Evolutionary conservation across 2,113 vertebrate genomes (phyloP), one percentile per base, ranked within the genome.

Genomic region (Prunella fulvescens): DNA sequence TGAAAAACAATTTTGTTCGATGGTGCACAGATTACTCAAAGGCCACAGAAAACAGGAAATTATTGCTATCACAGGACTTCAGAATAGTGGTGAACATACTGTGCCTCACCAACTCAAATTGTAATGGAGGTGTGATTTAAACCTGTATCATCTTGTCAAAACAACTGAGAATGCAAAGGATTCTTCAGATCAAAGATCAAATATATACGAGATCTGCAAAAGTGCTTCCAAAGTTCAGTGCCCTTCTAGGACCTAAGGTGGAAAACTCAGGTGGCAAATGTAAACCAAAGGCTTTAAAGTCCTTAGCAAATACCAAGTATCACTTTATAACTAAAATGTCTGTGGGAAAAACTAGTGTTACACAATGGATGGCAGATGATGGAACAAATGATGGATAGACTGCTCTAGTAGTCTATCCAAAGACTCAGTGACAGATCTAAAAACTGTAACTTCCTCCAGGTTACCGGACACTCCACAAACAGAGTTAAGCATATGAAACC

Each of bases 391-490:
- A 89, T 91, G 16, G 57, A 60, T 26, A 60, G 35, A 60, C 24
- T 60, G 81, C 83, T 79, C 65, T 14, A 57, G 61, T 35, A 81
- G 62, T 71, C 70, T 88, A 73, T 80, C 51, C 73, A 79, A 91
- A 97, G 88, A 67, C 60, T 91, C 60, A 76, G 76, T 40, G 81
- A 77, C 73, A 78, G 76, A 93, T 90, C 86, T 85, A 51, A 89
- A 95, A 85, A 82, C 80, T 71, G 66, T 91, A 94, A 88, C 72
- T 96, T 81, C 81, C 58, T 91, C 95, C 69, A 87, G 48, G 77
- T 91, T 83, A 89, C 88, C 0, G 54, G 76, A 95, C 1, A 0
- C 57, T 76, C 73, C 56, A 76, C 73, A 91, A 94, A 92, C 80
- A 84, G 80, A 86, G 26, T n/a, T 51, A 60, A 94, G 85, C 81